Conservation (phyloP, 2,113 vertebrate genomes). For the Lipophrys pholis region DNA sequence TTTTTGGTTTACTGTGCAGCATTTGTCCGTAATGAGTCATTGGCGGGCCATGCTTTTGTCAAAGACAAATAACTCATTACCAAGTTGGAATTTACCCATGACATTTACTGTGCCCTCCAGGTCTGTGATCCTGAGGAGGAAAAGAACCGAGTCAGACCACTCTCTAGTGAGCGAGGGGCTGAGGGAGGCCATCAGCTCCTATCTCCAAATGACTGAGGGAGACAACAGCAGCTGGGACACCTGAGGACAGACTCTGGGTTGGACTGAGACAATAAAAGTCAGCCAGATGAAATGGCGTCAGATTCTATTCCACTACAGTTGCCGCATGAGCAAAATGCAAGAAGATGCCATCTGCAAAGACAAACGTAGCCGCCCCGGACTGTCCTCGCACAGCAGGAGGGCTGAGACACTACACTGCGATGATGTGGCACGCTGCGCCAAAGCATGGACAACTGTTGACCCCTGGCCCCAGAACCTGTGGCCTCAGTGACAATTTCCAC, state of each 20-base stretch:
- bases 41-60: neutral
- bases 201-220: constrained; percentile 83
- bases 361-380: neutral
- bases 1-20: neutral
- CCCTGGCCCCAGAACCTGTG: too few relatives aligned
- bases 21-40: neutral
- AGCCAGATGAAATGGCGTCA: neutral
- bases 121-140: constrained; percentile 78
- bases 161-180: constrained; percentile 89
- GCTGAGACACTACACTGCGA: constrained; percentile 59
- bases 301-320: constrained; percentile 1
- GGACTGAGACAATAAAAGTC: constrained; percentile 3
- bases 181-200: constrained; percentile 88
- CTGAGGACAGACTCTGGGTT: constrained; percentile 13
- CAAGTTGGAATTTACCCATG: neutral
- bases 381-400: neutral
- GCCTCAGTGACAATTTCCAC: too few relatives aligned
- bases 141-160: constrained; percentile 47
- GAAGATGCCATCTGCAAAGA: neutral
- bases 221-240: constrained; percentile 56
- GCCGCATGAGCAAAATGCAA: neutral
- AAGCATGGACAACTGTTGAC: too few relatives aligned
- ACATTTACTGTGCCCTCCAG: constrained; percentile 62
- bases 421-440: constrained; percentile 12
- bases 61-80: neutral